Evolutionary conservation across 2,888 invertebrate genomes (phyloP).

Genomic region (Andrena flavipes): DNA sequence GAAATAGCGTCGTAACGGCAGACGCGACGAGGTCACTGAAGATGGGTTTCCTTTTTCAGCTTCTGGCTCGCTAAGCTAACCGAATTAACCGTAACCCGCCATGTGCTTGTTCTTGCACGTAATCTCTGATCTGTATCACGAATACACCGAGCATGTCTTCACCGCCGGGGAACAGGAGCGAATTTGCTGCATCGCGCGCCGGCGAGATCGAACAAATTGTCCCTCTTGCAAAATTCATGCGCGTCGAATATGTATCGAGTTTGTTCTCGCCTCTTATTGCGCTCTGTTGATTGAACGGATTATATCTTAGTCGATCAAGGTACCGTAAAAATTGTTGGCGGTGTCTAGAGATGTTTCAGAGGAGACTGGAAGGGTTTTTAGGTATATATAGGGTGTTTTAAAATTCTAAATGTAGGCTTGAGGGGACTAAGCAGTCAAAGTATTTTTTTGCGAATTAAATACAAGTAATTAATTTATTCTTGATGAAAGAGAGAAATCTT

Average conservation of each 20-base stretch:
- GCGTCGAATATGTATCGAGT: neutral
- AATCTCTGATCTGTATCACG: slow-evolving; percentile 41
- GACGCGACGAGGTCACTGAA: slow-evolving; percentile 64
- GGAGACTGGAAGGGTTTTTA: too few species aligned
- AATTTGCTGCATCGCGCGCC: slow-evolving; percentile 18
- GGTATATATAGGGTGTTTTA: too few species aligned
- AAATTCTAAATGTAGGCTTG: too few species aligned
- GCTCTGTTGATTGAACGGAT: neutral
- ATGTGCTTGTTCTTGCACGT: slow-evolving; percentile 61
- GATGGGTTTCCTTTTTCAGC: slow-evolving; percentile 71
- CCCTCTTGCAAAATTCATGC: neutral
- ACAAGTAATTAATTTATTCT: too few species aligned
- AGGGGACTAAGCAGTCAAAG: too few species aligned
- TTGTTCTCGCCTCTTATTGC: too few species aligned
- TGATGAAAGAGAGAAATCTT: too few species aligned
- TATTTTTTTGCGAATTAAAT: too few species aligned
- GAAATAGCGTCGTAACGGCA: slow-evolving; percentile 43
- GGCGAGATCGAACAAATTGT: neutral
- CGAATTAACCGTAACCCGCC: slow-evolving; percentile 70
- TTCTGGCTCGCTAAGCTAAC: slow-evolving; percentile 64
- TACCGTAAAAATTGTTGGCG: neutral
- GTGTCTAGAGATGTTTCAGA: too few species aligned
- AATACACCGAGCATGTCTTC: slow-evolving; percentile 33
- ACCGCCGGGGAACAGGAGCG: slow-evolving; percentile 2
- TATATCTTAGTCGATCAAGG: neutral